Evolutionary conservation across 2,888 invertebrate species (phyloP).

Genomic region (Notodonta dromedarius): DNA sequence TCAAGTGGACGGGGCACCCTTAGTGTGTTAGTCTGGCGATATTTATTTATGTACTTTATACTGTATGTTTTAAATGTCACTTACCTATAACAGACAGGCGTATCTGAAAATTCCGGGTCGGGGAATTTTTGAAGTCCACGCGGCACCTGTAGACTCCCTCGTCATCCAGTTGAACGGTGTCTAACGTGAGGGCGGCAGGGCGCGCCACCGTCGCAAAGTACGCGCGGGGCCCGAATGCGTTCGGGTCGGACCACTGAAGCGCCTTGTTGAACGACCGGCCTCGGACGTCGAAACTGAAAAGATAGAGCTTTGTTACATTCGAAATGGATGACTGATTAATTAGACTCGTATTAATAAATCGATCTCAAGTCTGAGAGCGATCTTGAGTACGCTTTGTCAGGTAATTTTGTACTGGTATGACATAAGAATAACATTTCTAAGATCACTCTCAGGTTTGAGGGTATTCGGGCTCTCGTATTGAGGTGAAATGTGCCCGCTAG

Average conservation of each 20-base stretch:
- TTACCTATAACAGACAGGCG: slow-evolving; percentile 95
- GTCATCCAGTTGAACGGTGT: slow-evolving; percentile 93
- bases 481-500: no score
- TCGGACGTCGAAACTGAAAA: slow-evolving; percentile 92
- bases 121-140: slow-evolving; percentile 95
- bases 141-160: slow-evolving; percentile 94
- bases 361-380: no score
- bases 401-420: no score
- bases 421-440: no score
- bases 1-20: no score
- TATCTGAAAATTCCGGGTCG: slow-evolving; percentile 94
- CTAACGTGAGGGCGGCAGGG: slow-evolving; percentile 92
- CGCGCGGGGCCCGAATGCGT: slow-evolving; percentile 93
- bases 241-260: slow-evolving; percentile 92
- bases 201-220: slow-evolving; percentile 92
- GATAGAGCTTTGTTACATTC: not conserved
- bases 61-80: slow-evolving; percentile 53
- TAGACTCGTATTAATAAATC: no score
- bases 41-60: no score
- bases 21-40: no score
- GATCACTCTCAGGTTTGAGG: no score
- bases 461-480: no score
- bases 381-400: no score
- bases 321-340: no score
- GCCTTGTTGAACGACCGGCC: slow-evolving; percentile 93